These are phyloP conservation scores for Lasioglossum morio DNA, from an alignment of 2,888 invertebrate species.

Conservation along the genomic window DNA sequence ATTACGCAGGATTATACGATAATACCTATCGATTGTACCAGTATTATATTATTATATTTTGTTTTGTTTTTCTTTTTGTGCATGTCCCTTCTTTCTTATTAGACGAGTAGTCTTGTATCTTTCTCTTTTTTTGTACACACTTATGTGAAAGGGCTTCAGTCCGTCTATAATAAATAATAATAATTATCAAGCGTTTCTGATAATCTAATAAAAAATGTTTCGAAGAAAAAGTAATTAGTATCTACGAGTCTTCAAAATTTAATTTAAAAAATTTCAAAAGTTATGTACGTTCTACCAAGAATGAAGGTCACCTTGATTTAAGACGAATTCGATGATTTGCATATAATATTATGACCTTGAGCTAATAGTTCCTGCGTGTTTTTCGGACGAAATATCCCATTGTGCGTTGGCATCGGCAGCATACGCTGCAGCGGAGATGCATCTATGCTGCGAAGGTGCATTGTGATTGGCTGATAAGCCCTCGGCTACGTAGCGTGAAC, in stretches of 20 bases:
- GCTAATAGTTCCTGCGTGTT: not conserved
- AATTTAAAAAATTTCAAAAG: not conserved
- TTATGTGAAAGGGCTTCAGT: too few relatives aligned
- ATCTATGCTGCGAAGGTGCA: constrained; percentile 30
- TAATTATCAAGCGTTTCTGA: not conserved
- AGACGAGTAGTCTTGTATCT: too few relatives aligned
- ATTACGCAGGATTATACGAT: too few relatives aligned
- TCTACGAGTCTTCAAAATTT: not conserved
- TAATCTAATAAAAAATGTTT: too few relatives aligned
- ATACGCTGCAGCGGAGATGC: constrained; percentile 23
- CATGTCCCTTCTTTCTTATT: too few relatives aligned
- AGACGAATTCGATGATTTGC: not conserved
- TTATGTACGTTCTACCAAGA: too few relatives aligned
- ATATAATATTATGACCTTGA: not conserved
- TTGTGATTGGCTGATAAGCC: constrained; percentile 66
- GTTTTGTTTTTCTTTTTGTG: too few relatives aligned
- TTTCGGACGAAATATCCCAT: not conserved
- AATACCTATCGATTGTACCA: too few relatives aligned
- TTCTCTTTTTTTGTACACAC: too few relatives aligned
- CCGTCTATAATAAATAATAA: too few relatives aligned
- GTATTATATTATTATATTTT: too few relatives aligned
- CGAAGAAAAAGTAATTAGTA: too few relatives aligned
- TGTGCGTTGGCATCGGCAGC: not conserved
- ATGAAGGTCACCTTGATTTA: not conserved
- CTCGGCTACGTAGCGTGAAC: constrained; percentile 55